Evolutionary conservation across 2,888 invertebrate species (phyloP).

Genomic region (Tillus elongatus): DNA sequence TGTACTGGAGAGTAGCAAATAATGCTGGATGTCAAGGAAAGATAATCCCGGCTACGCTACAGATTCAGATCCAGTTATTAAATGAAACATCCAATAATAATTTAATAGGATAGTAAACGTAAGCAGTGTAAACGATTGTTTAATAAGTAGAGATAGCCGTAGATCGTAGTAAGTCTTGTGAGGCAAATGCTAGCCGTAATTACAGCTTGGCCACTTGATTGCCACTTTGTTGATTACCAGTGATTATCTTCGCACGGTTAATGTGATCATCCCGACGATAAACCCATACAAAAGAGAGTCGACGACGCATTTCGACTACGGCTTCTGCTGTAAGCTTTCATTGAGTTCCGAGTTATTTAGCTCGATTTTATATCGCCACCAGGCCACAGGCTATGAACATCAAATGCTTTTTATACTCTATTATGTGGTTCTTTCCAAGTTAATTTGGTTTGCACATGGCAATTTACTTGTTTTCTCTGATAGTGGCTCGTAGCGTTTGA

Average conservation of each 20-base stretch:
- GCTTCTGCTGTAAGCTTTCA: too few relatives aligned
- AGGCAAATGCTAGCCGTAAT: conserved; percentile 22
- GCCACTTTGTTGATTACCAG: conserved; percentile 24
- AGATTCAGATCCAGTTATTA: too few relatives aligned
- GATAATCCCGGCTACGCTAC: too few relatives aligned
- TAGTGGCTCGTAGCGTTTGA: too few relatives aligned
- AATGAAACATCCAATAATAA: conserved; percentile 16
- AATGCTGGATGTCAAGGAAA: too few relatives aligned
- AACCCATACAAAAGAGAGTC: conserved; percentile 20
- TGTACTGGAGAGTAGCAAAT: too few relatives aligned
- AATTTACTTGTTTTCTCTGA: too few relatives aligned
- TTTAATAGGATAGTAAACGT: conserved; percentile 19
- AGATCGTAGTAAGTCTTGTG: conserved; percentile 2
- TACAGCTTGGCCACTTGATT: conserved; percentile 20
- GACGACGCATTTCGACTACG: too few relatives aligned
- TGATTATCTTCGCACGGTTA: conserved; percentile 21
- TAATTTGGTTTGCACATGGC: conserved; percentile 21
- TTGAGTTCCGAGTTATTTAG: too few relatives aligned
- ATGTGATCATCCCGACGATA: conserved; percentile 20
- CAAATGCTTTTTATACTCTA: conserved; percentile 21
- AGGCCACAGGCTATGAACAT: too few relatives aligned
- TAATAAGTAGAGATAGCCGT: conserved; percentile 14
- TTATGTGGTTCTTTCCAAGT: conserved; percentile 20
- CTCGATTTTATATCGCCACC: too few relatives aligned
- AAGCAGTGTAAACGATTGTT: conserved; percentile 18